Evolutionary conservation across 2,113 vertebrate genomes (phyloP), one percentile per base, ranked within the genome.

Genomic region (Rhadina sibilatrix): DNA sequence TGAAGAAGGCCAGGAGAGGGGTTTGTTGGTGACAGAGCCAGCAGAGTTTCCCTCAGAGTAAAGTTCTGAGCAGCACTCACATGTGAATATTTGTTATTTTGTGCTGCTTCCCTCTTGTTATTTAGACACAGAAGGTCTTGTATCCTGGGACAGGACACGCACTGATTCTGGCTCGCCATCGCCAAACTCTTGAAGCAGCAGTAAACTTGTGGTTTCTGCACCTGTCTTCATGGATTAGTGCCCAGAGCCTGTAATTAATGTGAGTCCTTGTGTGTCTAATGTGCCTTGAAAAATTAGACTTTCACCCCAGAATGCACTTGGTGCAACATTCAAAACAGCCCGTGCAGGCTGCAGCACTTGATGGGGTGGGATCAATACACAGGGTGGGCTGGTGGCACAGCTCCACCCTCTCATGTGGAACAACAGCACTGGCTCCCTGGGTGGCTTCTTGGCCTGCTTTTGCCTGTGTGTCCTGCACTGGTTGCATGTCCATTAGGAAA

Each of bases 181-280:
- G 5, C 84, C 65, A 13, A 83, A 79, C 93, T 94, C 91, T 90
- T 1, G 16, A 87, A 91, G 35, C 87, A 87, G 74, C 84, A 93
- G 80, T 76, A 92, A 96, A 87, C 90, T 95, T 80, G 85, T 69
- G 84, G 92, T 83, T 89, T 97, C 69, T 96, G 94, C 96, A 96
- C 97, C 96, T 97, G 97, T 92, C 91, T 91, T 87, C 65, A 71
- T 96, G 94, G 96, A 93, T 90, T 76, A 70, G 64, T 96, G 96
- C 97, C 94, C 96, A 97, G 97, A 97, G 95, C 79, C 90, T 95
- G 89, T 96, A 94, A 95, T 97, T 96, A 97, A 92, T 95, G 80
- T 83, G 87, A 97, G 59, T 66, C 77, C 71, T 91, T 95, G 92
- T 97, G 94, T 96, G 88, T 95, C 96, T 97, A 97, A 97, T 97